Evolutionary conservation across 2,888 invertebrate genomes (phyloP).

Genomic region (Lypha dubia): DNA sequence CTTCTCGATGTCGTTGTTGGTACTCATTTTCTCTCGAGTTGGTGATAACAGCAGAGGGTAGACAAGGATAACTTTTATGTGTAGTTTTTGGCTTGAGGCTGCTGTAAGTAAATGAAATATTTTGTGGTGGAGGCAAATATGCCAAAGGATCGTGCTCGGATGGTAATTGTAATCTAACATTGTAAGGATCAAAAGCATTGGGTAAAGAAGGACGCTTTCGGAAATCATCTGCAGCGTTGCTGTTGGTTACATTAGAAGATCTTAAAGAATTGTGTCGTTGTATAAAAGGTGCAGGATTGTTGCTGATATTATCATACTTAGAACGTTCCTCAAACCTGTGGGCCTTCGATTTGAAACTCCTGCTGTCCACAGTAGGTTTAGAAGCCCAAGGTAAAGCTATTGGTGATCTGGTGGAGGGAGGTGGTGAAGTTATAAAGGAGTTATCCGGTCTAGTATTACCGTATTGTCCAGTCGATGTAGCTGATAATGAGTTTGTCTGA

Average conservation of each 20-base stretch:
- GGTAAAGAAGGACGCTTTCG: slow-evolving; percentile 82
- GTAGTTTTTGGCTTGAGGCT: slow-evolving; percentile 73
- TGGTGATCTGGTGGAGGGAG: slow-evolving; percentile 79
- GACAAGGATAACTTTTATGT: slow-evolving; percentile 82
- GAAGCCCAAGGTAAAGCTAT: slow-evolving; percentile 84
- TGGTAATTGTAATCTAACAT: slow-evolving; percentile 64
- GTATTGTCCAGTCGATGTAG: slow-evolving; percentile 63
- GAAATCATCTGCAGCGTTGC: slow-evolving; percentile 75
- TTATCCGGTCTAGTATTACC: slow-evolving; percentile 58
- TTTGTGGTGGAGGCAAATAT: slow-evolving; percentile 77
- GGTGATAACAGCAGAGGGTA: slow-evolving; percentile 84
- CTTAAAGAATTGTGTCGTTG: slow-evolving; percentile 81
- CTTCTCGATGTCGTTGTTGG: slow-evolving; percentile 68
- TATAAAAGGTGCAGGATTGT: slow-evolving; percentile 54
- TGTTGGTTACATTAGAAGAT: slow-evolving; percentile 66
- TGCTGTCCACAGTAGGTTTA: slow-evolving; percentile 83
- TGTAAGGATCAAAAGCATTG: slow-evolving; percentile 79
- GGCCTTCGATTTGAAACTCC: slow-evolving; percentile 85
- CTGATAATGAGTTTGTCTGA: slow-evolving; percentile 72
- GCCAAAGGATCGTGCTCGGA: slow-evolving; percentile 55
- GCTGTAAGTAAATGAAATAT: slow-evolving; percentile 79
- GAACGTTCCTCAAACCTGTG: slow-evolving; percentile 85
- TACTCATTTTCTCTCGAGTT: slow-evolving; percentile 79
- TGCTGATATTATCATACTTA: slow-evolving; percentile 76
- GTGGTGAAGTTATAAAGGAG: slow-evolving; percentile 75